Base-by-base conservation (phyloP, 2,888 invertebrate genomes). In the Cyclophora albipunctata region DNA sequence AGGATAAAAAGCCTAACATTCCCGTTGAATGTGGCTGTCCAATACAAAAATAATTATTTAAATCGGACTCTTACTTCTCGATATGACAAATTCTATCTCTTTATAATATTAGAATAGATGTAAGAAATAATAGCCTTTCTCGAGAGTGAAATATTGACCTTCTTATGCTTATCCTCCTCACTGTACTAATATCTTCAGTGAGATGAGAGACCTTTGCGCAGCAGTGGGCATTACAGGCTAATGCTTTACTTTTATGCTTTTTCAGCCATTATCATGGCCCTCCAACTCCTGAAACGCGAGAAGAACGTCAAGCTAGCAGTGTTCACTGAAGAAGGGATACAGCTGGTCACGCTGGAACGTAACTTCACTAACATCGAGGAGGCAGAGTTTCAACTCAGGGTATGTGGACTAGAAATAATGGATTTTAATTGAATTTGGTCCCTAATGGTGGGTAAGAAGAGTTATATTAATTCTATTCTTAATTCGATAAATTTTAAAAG, bases 231-330 rank as follows among this genome's bases (percentile, higher is more conserved):
- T 20, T 20, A 20, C 20, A 2, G 20, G 20, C 20, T 20, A 20
- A 20, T 20, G 2, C 20, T 20, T 20, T 20, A 20, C 20, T 20
- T 20, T 20, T 20, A 20, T 20, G 20, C 20, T 48, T 20, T 69
- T 75, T 2, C 90, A 64, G 92, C 93, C 46, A 90, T 91, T 45
- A 77, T 92, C 52, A 68, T 93, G 58, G 90, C 91, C 5, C 78
- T 92, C 50, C 90, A 91, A 54, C 73, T 92, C 45, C 66, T 91
- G 54, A 91, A 90, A 63, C 85, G 90, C 3, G 92, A 92, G 68
- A 87, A 87, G 56, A 76, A 90, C 42, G 91, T 91, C 20, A 90
- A 87, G 49, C 69, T 93, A n/a, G 91, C 91, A 0, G 90, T 91
- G 5, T 93, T 91, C 63, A 87, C 90, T 34, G 90, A 90, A 7